Evolutionary conservation across 2,888 invertebrate species (phyloP).

Genomic region (Brachynemurus nebulosus): DNA sequence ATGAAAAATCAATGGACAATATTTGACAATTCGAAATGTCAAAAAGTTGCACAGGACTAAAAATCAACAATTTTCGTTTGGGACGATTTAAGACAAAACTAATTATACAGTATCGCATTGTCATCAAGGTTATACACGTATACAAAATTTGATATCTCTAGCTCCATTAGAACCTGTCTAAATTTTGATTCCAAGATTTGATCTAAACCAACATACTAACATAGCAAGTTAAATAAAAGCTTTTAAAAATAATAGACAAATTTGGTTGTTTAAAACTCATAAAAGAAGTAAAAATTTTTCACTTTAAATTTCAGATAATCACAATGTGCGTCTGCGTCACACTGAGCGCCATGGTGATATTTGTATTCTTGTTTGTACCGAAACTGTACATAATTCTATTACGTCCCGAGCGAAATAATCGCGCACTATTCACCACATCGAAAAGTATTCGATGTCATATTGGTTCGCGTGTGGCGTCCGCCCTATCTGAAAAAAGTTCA

Average conservation of each 20-base stretch:
- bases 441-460: conserved; percentile 58
- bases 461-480: conserved; percentile 36
- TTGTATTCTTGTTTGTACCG: conserved; percentile 59
- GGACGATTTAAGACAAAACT: too few species aligned
- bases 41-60: too few species aligned
- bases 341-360: conserved; percentile 56
- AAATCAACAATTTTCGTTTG: too few species aligned
- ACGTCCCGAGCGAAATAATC: conserved; percentile 61
- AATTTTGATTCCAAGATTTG: too few species aligned
- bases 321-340: conserved; percentile 52
- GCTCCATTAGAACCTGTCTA: too few species aligned
- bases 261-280: neutral
- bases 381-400: conserved; percentile 63
- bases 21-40: too few species aligned
- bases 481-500: conserved; percentile 30
- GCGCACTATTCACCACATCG: conserved; percentile 58
- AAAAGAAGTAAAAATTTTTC: neutral
- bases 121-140: too few species aligned
- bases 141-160: too few species aligned
- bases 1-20: too few species aligned
- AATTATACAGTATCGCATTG: too few species aligned
- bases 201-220: too few species aligned
- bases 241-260: neutral
- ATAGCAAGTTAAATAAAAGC: too few species aligned
- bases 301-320: conserved; percentile 17